Conservation (phyloP, 2,113 vertebrate species). For the Aplodontia rufa region DNA sequence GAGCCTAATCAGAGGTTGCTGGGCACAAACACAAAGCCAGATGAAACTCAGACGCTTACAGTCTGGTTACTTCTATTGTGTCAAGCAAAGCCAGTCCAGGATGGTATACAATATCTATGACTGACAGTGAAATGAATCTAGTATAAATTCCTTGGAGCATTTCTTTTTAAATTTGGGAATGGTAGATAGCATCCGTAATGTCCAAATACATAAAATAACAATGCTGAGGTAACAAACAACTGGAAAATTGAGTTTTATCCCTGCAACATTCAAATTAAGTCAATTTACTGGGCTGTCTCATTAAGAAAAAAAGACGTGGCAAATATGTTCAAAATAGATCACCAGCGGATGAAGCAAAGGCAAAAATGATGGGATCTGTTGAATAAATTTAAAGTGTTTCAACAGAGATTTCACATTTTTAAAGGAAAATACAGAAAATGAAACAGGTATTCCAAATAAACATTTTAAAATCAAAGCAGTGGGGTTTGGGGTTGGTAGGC, state of each 20-base stretch:
- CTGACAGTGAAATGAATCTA: background rate
- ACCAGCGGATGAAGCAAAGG: background rate
- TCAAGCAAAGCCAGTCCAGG: background rate
- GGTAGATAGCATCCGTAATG: background rate
- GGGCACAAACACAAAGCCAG: slow-evolving; percentile 5
- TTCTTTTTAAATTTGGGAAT: slow-evolving; percentile 25
- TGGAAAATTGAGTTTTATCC: background rate
- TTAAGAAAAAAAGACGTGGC: slow-evolving; percentile 4
- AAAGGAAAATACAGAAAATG: slow-evolving; percentile 18
- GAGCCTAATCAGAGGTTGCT: background rate
- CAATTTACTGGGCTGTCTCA: background rate
- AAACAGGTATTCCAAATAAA: background rate
- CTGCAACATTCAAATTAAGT: slow-evolving; percentile 44
- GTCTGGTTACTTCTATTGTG: background rate
- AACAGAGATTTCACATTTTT: slow-evolving; percentile 1
- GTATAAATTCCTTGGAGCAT: background rate
- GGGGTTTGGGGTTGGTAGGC: background rate
- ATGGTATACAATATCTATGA: background rate
- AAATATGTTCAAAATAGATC: slow-evolving; percentile 25
- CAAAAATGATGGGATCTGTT: background rate
- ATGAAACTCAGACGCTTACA: background rate
- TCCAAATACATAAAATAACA: slow-evolving; percentile 4
- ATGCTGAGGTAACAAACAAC: background rate
- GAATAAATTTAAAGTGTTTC: slow-evolving; percentile 35
- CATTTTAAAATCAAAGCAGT: background rate